Evolutionary conservation across 2,113 vertebrate genomes (phyloP).

Genomic region (Perca flavescens): DNA sequence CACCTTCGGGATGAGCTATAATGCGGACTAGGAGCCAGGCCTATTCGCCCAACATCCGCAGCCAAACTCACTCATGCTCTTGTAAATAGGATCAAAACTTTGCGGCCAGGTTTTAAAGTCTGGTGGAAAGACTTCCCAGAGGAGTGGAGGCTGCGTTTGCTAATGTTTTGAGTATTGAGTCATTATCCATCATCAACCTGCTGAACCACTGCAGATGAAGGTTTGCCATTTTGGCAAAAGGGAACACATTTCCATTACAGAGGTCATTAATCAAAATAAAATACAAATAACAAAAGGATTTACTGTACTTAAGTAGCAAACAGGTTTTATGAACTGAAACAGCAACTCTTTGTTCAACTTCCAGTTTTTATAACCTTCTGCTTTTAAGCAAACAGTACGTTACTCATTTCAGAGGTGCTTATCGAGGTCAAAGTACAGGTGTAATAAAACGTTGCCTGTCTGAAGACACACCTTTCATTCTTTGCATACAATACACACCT

Average conservation of each 20-base stretch:
- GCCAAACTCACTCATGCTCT: background rate
- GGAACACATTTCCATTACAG: background rate
- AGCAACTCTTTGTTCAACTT: background rate
- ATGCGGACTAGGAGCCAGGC: background rate
- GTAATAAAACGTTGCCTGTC: background rate
- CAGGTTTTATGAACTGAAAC: background rate
- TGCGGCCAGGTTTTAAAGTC: background rate
- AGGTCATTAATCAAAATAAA: slow-evolving; percentile 17
- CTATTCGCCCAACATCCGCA: background rate
- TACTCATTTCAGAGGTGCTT: slow-evolving; percentile 15
- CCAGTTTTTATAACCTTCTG: slow-evolving; percentile 13
- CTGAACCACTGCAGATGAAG: background rate
- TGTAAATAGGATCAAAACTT: too few species aligned
- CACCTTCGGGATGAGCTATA: background rate
- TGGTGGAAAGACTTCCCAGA: background rate
- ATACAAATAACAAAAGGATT: background rate
- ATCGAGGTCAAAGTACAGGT: slow-evolving; percentile 55
- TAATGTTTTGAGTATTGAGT: background rate
- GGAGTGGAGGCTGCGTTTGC: background rate
- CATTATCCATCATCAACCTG: background rate
- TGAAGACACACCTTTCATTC: slow-evolving; percentile 35
- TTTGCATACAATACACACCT: background rate
- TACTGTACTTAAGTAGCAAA: background rate
- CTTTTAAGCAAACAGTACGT: slow-evolving; percentile 24
- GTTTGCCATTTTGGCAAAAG: background rate